Evolutionary conservation across 1,140 invertebrate genomes (phyloP), one percentile per base, ranked within the genome.

Genomic region (Brachystomella parvula): DNA sequence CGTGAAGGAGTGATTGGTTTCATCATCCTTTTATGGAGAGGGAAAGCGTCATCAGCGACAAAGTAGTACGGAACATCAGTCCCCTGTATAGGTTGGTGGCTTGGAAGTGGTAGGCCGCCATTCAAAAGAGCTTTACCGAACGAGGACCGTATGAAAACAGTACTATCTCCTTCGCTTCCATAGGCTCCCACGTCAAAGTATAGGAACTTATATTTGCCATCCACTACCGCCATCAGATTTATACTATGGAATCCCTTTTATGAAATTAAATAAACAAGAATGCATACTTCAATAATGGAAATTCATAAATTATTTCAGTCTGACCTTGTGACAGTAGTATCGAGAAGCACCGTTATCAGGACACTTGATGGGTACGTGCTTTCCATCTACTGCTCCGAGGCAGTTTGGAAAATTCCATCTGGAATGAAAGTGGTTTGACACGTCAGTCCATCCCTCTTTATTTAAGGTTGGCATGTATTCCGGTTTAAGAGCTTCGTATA

Each of bases 261-360:
- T 53, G n/a, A n/a, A n/a, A n/a, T n/a, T n/a, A n/a, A n/a, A n/a
- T n/a, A n/a, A n/a, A n/a, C n/a, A n/a, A n/a, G n/a, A n/a, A n/a
- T n/a, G n/a, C n/a, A n/a, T n/a, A n/a, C n/a, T n/a, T n/a, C n/a
- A n/a, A n/a, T n/a, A n/a, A n/a, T n/a, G n/a, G n/a, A n/a, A n/a
- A n/a, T n/a, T n/a, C n/a, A n/a, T n/a, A n/a, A n/a, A n/a, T n/a
- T n/a, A n/a, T n/a, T n/a, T n/a, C 32, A 39, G 47, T 28, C 66
- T 72, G 15, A 64, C 68, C 56, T 81, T 81, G 72, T 81, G 82
- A 72, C 80, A 79, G 65, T 74, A 80, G 72, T 75, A 81, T 29
- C 61, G 33, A n/a, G 76, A 77, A 15, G 77, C 78, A 64, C 63
- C 70, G 44, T 69, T 57, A 26, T 61, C 12, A 58, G 75, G 75